Percentiles rank a stretch among this genome's conserved stretches.
Evolutionary conservation across 2,888 invertebrate species (phyloP).

Genomic region (Xylocampa areola): DNA sequence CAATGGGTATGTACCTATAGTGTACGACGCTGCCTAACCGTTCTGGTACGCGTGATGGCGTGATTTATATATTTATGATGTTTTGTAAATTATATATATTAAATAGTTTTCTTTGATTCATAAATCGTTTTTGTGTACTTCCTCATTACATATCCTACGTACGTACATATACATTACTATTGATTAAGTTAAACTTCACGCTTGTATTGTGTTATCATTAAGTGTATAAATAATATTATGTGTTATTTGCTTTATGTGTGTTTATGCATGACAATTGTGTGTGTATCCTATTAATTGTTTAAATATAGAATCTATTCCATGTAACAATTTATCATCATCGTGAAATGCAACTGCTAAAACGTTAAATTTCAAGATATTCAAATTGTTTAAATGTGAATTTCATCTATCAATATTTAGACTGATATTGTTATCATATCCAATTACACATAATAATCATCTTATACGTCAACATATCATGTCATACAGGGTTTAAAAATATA

Average conservation of each 20-base stretch:
- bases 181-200: slow-evolving; percentile 13
- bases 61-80: no score
- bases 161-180: background rate
- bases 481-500: slow-evolving; percentile 40
- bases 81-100: no score
- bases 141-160: no score
- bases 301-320: slow-evolving; percentile 20
- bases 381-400: no score
- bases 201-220: slow-evolving; percentile 30
- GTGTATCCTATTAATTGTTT: slow-evolving; percentile 34
- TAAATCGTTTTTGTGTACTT: no score
- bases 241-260: slow-evolving; percentile 55
- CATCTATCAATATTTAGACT: no score
- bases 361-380: no score
- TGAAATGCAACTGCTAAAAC: slow-evolving; percentile 28
- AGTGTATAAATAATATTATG: slow-evolving; percentile 16
- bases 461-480: slow-evolving; percentile 17
- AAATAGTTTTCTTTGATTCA: no score
- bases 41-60: no score
- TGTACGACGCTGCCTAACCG: no score
- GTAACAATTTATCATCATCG: slow-evolving; percentile 14
- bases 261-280: slow-evolving; percentile 53
- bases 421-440: background rate
- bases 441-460: background rate
- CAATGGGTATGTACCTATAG: no score